Evolutionary conservation across 2,888 invertebrate species (phyloP), one percentile per base, ranked within the genome.

Genomic region (Malthinus flaveolus): DNA sequence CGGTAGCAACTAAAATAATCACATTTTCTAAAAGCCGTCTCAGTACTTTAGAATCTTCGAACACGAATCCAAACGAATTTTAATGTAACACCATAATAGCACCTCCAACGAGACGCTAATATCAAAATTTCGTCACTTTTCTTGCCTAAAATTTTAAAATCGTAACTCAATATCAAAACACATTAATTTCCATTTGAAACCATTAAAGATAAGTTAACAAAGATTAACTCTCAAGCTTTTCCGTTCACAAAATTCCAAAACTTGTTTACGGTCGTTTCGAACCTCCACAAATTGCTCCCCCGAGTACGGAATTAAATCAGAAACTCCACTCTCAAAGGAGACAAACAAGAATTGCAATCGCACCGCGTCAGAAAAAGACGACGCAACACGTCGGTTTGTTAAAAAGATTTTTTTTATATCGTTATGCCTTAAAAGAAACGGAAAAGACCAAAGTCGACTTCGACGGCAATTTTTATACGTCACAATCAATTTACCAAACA

Each of bases 241-340:
- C 23, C 4, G 6, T 13, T 7, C 9, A 15, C 23, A n/a, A 42
- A 15, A 4, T 51, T 55, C 62, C 60, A 61, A 63, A 62, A 65
- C 61, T 63, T 68, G 68, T 66, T 70, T 69, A 69, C 65, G 57
- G 62, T 62, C 39, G 53, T 56, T 56, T 59, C 56, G 64, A 64
- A 65, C 61, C 57, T 58, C 52, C 52, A 63, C 67, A 69, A 70
- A 70, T 70, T 66, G 69, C 65, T 63, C 70, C 70, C 56, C 49
- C 59, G 70, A 65, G 70, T 68, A 49, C 52, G 52, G 61, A 68
- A 69, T 68, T 68, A 68, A 66, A 67, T 65, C 65, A 37, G 46
- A 52, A 50, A 55, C 47, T 31, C 31, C 42, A n/a, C n/a, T 51
- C 23, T 32, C 5, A 49, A 57, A 49, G 47, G 35, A 56, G 37